These are phyloP conservation scores for Heliangelus exortis DNA, from an alignment of 2,797 vertebrate species.

Conservation along the genomic window DNA sequence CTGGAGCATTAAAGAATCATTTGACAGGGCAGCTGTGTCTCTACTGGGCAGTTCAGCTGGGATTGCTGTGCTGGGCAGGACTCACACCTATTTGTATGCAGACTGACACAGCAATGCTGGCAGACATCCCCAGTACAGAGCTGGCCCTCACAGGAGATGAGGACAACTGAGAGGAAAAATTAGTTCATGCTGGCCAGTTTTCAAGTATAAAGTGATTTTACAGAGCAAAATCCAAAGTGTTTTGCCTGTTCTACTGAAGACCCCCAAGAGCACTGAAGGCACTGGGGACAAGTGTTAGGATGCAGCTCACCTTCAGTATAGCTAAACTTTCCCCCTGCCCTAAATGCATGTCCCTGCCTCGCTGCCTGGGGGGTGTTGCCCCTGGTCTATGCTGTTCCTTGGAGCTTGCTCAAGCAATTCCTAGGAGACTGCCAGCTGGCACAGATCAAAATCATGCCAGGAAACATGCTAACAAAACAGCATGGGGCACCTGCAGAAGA, in stretches of 20 bases:
- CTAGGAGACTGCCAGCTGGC: not conserved
- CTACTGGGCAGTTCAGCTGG: not conserved
- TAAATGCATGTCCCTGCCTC: accelerated
- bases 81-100: not conserved
- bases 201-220: not conserved
- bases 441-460: not conserved
- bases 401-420: conserved; percentile 1
- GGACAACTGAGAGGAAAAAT: not conserved
- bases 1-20: not conserved
- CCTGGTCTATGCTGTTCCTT: not conserved
- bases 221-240: not conserved
- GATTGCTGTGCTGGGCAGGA: not conserved
- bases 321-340: not conserved
- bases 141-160: not conserved
- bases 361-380: not conserved
- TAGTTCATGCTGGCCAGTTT: not conserved
- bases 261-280: not conserved
- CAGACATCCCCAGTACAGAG: not conserved
- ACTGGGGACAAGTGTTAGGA: not conserved
- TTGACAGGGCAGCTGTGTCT: not conserved
- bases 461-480: not conserved
- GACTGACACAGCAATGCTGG: not conserved
- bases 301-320: accelerated
- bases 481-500: not conserved
- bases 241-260: not conserved